Conservation (phyloP, 2,888 invertebrate genomes). For the Scaptomyza caliginosa region DNA sequence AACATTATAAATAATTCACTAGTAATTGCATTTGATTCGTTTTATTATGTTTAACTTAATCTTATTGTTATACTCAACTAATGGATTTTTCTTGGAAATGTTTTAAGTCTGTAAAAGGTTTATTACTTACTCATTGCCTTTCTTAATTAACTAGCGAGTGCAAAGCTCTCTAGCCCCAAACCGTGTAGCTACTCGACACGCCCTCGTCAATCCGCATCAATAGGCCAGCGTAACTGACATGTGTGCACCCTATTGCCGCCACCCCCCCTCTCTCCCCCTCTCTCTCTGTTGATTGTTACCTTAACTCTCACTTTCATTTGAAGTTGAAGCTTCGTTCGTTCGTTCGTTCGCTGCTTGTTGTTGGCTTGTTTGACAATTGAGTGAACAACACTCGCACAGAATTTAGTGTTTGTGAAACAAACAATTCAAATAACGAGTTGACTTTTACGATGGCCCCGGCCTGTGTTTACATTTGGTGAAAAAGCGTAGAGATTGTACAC, state of each 20-base stretch:
- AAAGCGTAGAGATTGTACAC: constrained; percentile 19
- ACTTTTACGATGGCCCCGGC: constrained; percentile 26
- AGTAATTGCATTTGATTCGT: constrained; percentile 1
- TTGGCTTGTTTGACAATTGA: constrained; percentile 60
- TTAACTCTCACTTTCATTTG: constrained; percentile 75
- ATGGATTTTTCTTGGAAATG: neutral
- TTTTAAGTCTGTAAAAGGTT: constrained; percentile 19
- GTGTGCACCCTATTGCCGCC: constrained; percentile 47
- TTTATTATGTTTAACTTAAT: neutral
- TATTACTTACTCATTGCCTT: constrained; percentile 36
- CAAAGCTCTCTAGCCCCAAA: neutral
- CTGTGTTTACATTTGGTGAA: constrained; percentile 61
- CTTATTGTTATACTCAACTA: constrained; percentile 10
- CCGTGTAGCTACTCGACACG: no score
- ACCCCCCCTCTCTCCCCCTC: neutral
- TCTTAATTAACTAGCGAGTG: constrained; percentile 29
- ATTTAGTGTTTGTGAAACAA: constrained; percentile 64
- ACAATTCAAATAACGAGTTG: constrained; percentile 60
- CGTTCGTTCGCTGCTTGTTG: constrained; percentile 6
- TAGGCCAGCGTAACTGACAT: constrained; percentile 69
- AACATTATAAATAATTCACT: constrained; percentile 1
- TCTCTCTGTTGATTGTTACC: constrained; percentile 6
- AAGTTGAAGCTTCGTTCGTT: constrained; percentile 15
- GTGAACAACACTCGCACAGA: constrained; percentile 64
- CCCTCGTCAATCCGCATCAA: constrained; percentile 35